Evolutionary conservation across 2,113 vertebrate genomes (phyloP).

Genomic region (Cathartes aura): DNA sequence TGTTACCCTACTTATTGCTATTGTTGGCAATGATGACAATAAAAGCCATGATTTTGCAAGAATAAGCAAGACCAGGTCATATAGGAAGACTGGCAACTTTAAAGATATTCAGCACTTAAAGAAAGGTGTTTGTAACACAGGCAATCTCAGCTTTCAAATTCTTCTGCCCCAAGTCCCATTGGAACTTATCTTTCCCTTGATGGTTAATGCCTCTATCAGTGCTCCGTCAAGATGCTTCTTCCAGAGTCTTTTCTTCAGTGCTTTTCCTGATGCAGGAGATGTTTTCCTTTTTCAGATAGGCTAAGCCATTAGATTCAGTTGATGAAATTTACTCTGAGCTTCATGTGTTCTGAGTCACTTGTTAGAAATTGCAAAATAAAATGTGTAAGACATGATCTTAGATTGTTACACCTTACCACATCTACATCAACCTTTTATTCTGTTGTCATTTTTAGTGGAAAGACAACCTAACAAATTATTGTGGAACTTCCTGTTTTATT

Average conservation of each 20-base stretch:
- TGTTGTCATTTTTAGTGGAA: background rate
- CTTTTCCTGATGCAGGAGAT: background rate
- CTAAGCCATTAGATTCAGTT: background rate
- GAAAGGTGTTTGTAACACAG: background rate
- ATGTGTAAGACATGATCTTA: background rate
- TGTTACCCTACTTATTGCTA: background rate
- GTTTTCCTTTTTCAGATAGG: background rate
- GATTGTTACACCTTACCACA: background rate
- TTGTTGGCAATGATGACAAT: background rate
- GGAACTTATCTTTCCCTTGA: background rate
- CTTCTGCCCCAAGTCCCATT: background rate
- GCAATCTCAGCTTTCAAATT: background rate
- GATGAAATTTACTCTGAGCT: background rate
- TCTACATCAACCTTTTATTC: background rate
- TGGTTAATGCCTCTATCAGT: background rate
- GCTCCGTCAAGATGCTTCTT: background rate
- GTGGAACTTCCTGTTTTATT: background rate
- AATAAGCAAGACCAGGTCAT: background rate
- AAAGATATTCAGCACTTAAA: background rate
- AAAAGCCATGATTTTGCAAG: background rate
- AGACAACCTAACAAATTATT: background rate
- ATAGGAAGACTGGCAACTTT: background rate
- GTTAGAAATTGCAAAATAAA: constrained; percentile 2
- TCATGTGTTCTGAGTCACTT: background rate
- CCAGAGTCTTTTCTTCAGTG: background rate